Percentiles rank a stretch among this genome's conserved stretches.
phyloP scores from a whole-genome alignment of 2,888 invertebrate species.

The Artemia sp. region DNA sequence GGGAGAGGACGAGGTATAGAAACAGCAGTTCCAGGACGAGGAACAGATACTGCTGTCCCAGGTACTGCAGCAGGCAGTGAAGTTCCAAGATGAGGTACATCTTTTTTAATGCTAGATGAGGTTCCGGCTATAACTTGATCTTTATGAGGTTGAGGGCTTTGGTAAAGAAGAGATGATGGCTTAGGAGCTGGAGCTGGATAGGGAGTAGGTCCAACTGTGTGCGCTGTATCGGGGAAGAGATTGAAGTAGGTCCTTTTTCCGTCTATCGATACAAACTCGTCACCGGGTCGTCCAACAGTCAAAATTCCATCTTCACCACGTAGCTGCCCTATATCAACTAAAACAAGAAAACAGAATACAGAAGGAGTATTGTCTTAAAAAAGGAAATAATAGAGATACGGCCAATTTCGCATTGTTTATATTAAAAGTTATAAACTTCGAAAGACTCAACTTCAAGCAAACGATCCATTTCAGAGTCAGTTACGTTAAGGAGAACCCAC shows the following conservation, averaged over 20 bases:
- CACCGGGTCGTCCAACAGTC: slow-evolving; percentile 28
- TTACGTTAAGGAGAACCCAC: no score
- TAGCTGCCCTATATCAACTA: slow-evolving; percentile 47
- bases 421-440: no score
- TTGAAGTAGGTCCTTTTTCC: slow-evolving; percentile 75
- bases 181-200: slow-evolving; percentile 14
- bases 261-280: slow-evolving; percentile 77
- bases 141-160: slow-evolving; percentile 10
- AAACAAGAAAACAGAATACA: slow-evolving; percentile 26
- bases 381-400: no score
- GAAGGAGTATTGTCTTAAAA: no score
- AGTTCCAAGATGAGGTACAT: neutral
- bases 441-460: no score
- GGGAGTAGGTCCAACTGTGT: slow-evolving; percentile 14
- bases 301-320: slow-evolving; percentile 39
- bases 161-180: neutral
- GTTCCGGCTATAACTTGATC: slow-evolving; percentile 14
- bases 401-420: no score
- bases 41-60: slow-evolving; percentile 15
- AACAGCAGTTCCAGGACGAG: slow-evolving; percentile 19
- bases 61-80: neutral
- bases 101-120: neutral
- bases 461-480: no score
- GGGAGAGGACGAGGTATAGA: slow-evolving; percentile 17
- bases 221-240: slow-evolving; percentile 39